Conservation (phyloP, 2,888 invertebrate genomes). For the Philereme vetulata region DNA sequence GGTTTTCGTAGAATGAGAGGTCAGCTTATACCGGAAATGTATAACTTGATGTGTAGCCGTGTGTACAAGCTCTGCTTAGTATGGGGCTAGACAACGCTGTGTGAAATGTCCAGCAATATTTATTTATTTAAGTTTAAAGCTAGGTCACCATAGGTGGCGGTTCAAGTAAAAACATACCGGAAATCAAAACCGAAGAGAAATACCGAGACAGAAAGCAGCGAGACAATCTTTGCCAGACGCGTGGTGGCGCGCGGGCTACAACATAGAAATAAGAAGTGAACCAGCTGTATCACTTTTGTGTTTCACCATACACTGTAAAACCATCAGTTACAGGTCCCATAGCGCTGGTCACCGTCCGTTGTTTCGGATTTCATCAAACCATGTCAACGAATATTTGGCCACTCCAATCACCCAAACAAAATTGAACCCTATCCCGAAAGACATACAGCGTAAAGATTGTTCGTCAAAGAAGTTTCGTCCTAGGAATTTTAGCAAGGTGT, state of each 20-base stretch:
- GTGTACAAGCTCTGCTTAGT: too few species aligned
- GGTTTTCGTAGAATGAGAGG: too few species aligned
- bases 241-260: neutral
- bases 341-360: slow-evolving; percentile 53
- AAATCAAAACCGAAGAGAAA: too few species aligned
- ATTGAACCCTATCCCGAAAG: neutral
- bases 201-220: too few species aligned
- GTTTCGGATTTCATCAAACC: slow-evolving; percentile 60
- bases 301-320: slow-evolving; percentile 16
- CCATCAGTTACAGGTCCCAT: slow-evolving; percentile 45
- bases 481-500: slow-evolving; percentile 3
- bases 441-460: neutral
- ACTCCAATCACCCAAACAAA: neutral
- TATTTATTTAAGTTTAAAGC: too few species aligned
- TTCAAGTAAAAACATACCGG: too few species aligned
- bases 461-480: neutral
- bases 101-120: too few species aligned
- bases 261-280: neutral
- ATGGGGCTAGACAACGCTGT: too few species aligned
- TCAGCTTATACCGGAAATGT: too few species aligned
- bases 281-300: neutral
- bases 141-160: too few species aligned
- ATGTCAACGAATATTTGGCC: slow-evolving; percentile 19
- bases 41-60: too few species aligned
- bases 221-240: too few species aligned